These are phyloP conservation scores for Brotula barbata DNA, from an alignment of 2,797 vertebrate species.

Conservation along the genomic window DNA sequence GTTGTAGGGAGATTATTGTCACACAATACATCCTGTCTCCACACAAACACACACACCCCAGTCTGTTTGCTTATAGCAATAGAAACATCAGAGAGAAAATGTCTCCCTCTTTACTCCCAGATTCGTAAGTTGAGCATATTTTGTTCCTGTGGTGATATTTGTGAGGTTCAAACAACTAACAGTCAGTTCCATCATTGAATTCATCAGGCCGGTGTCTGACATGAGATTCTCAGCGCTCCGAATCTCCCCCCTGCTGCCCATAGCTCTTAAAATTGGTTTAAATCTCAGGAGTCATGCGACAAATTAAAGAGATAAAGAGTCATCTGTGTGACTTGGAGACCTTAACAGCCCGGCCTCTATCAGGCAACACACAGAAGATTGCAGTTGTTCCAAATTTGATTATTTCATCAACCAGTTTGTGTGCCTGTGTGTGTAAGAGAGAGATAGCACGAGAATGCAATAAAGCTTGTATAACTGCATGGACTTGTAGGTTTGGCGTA, in stretches of 20 bases:
- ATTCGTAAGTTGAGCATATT: neutral
- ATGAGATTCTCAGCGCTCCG: constrained; percentile 29
- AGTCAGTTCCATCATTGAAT: neutral
- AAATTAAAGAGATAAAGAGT: constrained; percentile 75
- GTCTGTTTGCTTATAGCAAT: constrained; percentile 1
- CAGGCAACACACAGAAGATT: constrained; percentile 68
- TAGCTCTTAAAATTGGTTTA: constrained; percentile 66
- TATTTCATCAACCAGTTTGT: constrained; percentile 60
- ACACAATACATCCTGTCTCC: constrained; percentile 35
- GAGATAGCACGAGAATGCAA: constrained; percentile 44
- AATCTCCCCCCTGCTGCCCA: constrained; percentile 9
- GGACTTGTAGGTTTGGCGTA: constrained; percentile 14
- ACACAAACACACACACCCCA: constrained; percentile 6
- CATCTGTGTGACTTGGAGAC: constrained; percentile 66
- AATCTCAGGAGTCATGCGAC: constrained; percentile 74
- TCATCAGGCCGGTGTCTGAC: constrained; percentile 20
- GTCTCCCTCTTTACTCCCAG: too few species aligned
- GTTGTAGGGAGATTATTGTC: constrained; percentile 28
- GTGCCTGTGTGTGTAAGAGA: constrained; percentile 5
- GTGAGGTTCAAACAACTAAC: constrained; percentile 1
- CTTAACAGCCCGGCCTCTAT: too few species aligned
- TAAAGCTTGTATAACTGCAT: constrained; percentile 43
- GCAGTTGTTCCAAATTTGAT: constrained; percentile 75
- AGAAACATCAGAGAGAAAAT: too few species aligned
- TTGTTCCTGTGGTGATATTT: neutral